A percentile compares a stretch with the other conserved stretches of the same genome.
Conservation (phyloP, 2,797 vertebrate species). For the Percopsis omiscomaycus region DNA sequence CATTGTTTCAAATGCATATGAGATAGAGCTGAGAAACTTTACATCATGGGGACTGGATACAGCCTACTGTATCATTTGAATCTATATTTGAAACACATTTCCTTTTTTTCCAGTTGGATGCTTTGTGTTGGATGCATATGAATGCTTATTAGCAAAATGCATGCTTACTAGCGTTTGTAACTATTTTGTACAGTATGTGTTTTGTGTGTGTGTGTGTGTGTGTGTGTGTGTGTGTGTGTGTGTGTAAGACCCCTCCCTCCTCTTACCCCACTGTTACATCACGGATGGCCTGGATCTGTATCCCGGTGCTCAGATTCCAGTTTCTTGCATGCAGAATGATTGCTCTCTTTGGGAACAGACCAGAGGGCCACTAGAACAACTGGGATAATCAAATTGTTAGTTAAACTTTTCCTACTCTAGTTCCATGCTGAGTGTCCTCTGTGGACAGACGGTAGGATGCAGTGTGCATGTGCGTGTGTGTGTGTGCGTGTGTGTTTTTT, state of each 20-base stretch:
- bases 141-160: no score
- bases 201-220: not conserved
- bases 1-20: constrained; percentile 4
- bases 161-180: no score
- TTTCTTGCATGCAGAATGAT: constrained; percentile 23
- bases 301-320: constrained; percentile 27
- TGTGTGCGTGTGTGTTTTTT: not conserved
- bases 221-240: not conserved
- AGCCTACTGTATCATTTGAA: no score
- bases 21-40: constrained; percentile 3
- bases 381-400: constrained; percentile 7
- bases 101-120: no score
- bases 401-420: constrained; percentile 17
- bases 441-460: not conserved
- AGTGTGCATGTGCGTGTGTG: no score
- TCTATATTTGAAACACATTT: no score
- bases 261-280: constrained; percentile 64
- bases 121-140: no score
- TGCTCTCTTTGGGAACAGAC: constrained; percentile 33
- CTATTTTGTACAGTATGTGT: constrained; percentile 11
- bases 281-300: constrained; percentile 46
- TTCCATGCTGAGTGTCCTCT: constrained; percentile 3
- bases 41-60: no score
- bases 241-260: constrained; percentile 1
- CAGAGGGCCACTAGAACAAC: constrained; percentile 19